Percentiles rank a stretch among this genome's conserved stretches.
Evolutionary conservation across 2,797 vertebrate species (phyloP).

Genomic region (Catharus ustulatus): DNA sequence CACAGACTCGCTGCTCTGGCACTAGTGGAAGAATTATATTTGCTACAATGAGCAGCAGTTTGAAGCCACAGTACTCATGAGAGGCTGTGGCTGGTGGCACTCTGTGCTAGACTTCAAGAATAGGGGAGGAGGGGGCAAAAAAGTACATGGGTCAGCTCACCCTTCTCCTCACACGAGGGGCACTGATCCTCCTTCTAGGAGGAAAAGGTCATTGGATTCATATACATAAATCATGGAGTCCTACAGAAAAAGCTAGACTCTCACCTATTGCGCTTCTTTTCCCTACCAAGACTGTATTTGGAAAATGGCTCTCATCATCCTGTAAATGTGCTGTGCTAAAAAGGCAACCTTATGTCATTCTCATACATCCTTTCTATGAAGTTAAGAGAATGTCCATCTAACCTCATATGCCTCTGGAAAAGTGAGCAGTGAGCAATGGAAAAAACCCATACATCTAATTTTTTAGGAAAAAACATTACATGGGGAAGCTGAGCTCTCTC

Average conservation of each 20-base stretch:
- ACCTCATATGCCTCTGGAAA: background rate
- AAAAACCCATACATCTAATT: background rate
- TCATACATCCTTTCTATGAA: background rate
- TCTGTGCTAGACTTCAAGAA: background rate
- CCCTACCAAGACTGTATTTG: background rate
- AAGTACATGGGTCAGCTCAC: background rate
- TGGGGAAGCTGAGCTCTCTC: background rate
- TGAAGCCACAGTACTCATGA: background rate
- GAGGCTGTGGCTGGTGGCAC: background rate
- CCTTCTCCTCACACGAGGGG: background rate
- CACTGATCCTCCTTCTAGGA: background rate
- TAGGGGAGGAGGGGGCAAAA: rapidly evolving
- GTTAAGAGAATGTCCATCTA: background rate
- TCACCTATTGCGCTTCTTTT: background rate
- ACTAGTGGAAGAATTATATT: background rate
- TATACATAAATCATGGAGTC: background rate
- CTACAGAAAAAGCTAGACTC: background rate
- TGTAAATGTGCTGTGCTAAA: background rate
- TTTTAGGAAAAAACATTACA: background rate
- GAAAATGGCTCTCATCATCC: background rate
- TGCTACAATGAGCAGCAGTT: background rate
- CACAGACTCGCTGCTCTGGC: background rate
- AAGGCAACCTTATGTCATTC: background rate
- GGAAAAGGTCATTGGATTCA: background rate
- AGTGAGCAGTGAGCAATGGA: background rate